Evolutionary conservation across 2,113 vertebrate species (phyloP), one percentile per base, ranked within the genome.

Genomic region (Leptodactylus fuscus): DNA sequence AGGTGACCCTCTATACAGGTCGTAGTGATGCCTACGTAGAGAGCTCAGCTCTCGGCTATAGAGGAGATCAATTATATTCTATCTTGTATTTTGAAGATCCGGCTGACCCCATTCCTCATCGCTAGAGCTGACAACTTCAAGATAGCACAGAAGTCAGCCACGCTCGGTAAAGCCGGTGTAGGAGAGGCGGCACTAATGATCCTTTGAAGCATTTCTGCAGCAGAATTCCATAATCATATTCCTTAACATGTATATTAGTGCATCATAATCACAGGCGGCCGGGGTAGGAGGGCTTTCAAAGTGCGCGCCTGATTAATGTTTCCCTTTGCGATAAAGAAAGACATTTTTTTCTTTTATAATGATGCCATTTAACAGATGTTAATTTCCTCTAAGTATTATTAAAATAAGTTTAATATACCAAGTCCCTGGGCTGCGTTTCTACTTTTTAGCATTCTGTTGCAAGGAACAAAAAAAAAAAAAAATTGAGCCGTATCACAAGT

Each of bases 321-420:
- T 85, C 83, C 83, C 83, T 71, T 44, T 85, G 83, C 65, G 53
- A 53, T 73, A 86, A 86, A 79, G 51, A 81, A 73, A 79, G 84
- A 69, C 24, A 86, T 86, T 80, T 81, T 78, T 70, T 73, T 73
- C 53, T 80, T 44, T 86, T 81, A 60, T 80, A 86, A 86, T 86
- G 65, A 81, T 46, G 84, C 76, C 65, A 73, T 86, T 86, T 81
- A 79, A 80, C 84, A 86, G 84, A 80, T 86, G 84, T 86, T 86
- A 86, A 86, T 86, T 71, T 86, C 76, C 84, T 86, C 51, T 86
- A 86, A 86, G 84, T 86, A 81, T 86, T 86, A 86, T 86, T 86
- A 86, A 86, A 86, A 86, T 86, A 86, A 86, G 84, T 86, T 86
- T 86, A 81, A 86, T 86, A 86, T 86, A 86, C 77, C 84, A 86